These are phyloP conservation scores for Bothrops jararaca DNA, from an alignment of 2,113 vertebrate genomes.

Conservation along the genomic window DNA sequence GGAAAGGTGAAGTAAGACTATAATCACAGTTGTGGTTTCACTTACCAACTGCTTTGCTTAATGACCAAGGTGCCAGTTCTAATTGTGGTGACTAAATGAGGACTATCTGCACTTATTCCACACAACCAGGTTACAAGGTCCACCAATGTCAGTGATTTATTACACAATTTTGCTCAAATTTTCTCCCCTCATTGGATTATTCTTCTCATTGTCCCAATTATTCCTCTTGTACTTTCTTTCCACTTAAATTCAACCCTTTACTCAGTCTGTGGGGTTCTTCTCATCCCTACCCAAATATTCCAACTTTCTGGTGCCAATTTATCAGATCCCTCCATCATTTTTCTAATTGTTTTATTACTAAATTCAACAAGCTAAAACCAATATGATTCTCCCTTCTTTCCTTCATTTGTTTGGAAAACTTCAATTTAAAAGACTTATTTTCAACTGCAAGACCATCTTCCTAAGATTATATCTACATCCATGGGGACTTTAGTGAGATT, in stretches of 20 bases:
- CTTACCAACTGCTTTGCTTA: not conserved
- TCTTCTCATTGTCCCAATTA: not conserved
- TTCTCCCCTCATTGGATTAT: not conserved
- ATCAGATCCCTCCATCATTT: not conserved
- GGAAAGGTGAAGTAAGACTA: not conserved
- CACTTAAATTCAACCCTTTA: not conserved
- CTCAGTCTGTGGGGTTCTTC: not conserved
- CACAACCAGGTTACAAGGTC: not conserved
- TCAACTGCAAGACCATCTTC: no score
- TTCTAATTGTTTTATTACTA: not conserved
- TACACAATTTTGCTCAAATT: not conserved
- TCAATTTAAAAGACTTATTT: no score
- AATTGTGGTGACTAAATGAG: not conserved
- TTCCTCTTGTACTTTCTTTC: not conserved
- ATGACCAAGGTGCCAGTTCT: not conserved
- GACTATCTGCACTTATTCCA: not conserved
- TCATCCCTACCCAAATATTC: not conserved
- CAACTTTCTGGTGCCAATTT: not conserved
- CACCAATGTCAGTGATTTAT: not conserved
- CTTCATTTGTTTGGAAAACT: no score
- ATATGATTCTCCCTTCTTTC: no score
- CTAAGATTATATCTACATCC: no score
- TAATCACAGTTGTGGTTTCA: not conserved
- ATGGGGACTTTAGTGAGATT: no score
- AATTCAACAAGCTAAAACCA: not conserved